Evolutionary conservation across 2,797 vertebrate species (phyloP).

Genomic region (Enteromius anoplus): DNA sequence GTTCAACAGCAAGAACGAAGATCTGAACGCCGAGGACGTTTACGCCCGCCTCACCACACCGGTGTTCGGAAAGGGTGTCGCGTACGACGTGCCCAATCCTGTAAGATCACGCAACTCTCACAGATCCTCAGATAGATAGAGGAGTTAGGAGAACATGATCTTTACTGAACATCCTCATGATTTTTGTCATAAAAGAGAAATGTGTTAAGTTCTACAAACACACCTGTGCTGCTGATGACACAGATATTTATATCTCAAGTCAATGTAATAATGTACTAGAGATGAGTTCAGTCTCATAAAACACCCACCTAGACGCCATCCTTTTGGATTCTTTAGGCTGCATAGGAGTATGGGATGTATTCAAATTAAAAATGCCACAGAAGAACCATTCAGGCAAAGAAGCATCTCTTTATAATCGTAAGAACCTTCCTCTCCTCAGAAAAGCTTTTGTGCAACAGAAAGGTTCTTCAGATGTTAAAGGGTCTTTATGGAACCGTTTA

Average conservation of each 20-base stretch:
- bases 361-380: not conserved
- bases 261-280: not conserved
- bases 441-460: too few relatives aligned
- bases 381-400: too few relatives aligned
- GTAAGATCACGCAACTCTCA: constrained; percentile 74
- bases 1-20: constrained; percentile 98
- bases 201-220: too few relatives aligned
- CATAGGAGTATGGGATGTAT: not conserved
- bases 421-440: too few relatives aligned
- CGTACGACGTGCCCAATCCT: constrained; percentile 91
- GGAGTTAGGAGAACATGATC: too few relatives aligned
- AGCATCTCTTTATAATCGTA: too few relatives aligned
- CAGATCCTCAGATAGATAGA: not conserved
- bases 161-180: too few relatives aligned
- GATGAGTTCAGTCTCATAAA: not conserved
- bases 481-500: too few relatives aligned
- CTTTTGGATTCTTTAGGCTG: too few relatives aligned
- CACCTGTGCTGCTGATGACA: too few relatives aligned
- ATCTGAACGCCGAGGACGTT: constrained; percentile 95
- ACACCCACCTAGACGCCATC: not conserved
- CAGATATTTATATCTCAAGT: not conserved
- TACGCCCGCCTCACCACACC: constrained; percentile 94
- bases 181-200: too few relatives aligned
- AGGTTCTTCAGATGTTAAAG: too few relatives aligned
- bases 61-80: constrained; percentile 95